Conservation (phyloP, 1,140 invertebrate genomes). For the Halictus rubicundus region DNA sequence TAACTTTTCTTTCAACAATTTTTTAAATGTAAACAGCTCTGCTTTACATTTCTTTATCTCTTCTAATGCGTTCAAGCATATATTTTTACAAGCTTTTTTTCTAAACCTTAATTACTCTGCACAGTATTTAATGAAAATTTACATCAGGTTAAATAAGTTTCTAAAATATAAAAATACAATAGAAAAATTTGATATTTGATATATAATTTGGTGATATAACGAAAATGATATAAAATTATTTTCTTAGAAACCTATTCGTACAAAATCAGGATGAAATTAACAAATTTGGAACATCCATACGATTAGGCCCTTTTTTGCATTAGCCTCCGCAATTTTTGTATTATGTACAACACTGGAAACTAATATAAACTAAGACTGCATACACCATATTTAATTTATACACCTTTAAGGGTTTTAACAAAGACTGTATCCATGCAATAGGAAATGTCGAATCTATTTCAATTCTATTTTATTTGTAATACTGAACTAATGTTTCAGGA, state of each 20-base stretch:
- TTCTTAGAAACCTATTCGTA: slow-evolving; percentile 16
- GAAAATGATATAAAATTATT: slow-evolving; percentile 1
- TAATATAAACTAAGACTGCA: slow-evolving; percentile 33
- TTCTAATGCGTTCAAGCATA: slow-evolving; percentile 9
- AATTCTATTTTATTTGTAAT: slow-evolving; percentile 9
- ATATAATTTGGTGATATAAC: slow-evolving; percentile 2
- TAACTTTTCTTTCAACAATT: slow-evolving; percentile 3
- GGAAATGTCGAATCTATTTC: slow-evolving; percentile 22
- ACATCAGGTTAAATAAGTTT: slow-evolving; percentile 30
- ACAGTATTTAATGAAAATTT: slow-evolving; percentile 19
- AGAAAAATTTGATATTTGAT: slow-evolving; percentile 9
- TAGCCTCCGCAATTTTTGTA: slow-evolving; percentile 43
- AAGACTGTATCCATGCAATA: slow-evolving; percentile 45
- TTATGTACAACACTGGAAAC: slow-evolving; percentile 55
- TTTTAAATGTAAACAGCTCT: slow-evolving; percentile 17
- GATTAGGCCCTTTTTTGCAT: slow-evolving; percentile 48
- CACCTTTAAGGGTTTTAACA: slow-evolving; percentile 47
- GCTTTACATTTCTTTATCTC: slow-evolving; percentile 9
- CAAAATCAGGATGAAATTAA: slow-evolving; percentile 28
- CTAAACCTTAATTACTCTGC: neutral
- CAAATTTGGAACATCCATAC: slow-evolving; percentile 38
- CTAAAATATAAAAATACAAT: slow-evolving; percentile 6
- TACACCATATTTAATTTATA: slow-evolving; percentile 45
- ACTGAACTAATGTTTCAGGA: slow-evolving; percentile 3
- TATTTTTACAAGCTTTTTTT: slow-evolving; percentile 19